Evolutionary conservation across 37 sponge, comb jelly and placozoan species (phyloP).

Genomic region (Aplysina aerophoba): DNA sequence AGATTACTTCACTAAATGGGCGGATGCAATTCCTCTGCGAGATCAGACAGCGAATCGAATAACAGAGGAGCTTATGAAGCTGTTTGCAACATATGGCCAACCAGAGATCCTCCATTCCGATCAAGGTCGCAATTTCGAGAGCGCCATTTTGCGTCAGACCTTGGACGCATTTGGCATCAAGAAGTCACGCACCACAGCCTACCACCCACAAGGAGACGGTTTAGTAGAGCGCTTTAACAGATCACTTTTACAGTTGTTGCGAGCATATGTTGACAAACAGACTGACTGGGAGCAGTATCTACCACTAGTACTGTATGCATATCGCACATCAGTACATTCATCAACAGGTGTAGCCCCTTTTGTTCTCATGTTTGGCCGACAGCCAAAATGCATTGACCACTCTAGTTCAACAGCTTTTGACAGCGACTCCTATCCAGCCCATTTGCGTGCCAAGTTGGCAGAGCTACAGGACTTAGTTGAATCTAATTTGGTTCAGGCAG

Average conservation of each 20-base stretch:
- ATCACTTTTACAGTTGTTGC: too few relatives aligned
- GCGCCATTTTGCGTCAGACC: too few relatives aligned
- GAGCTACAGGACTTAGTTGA: conserved; percentile 51
- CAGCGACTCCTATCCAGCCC: neutral
- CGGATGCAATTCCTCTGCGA: conserved; percentile 34
- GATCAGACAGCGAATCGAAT: too few relatives aligned
- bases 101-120: conserved; percentile 38
- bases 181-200: conserved; percentile 17
- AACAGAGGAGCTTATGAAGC: too few relatives aligned
- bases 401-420: too few relatives aligned
- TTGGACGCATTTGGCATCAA: too few relatives aligned
- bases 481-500: neutral
- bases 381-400: too few relatives aligned
- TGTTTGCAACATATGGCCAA: neutral
- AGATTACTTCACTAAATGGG: conserved; percentile 53
- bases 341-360: conserved; percentile 25
- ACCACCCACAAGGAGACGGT: conserved; percentile 39
- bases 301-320: conserved; percentile 32
- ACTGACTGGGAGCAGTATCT: conserved; percentile 28
- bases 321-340: conserved; percentile 44
- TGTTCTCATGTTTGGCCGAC: too few relatives aligned
- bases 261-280: neutral
- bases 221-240: conserved; percentile 32
- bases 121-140: neutral
- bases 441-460: conserved; percentile 31